Conservation (phyloP, 2,888 invertebrate species). For the Fragum whitleyi region DNA sequence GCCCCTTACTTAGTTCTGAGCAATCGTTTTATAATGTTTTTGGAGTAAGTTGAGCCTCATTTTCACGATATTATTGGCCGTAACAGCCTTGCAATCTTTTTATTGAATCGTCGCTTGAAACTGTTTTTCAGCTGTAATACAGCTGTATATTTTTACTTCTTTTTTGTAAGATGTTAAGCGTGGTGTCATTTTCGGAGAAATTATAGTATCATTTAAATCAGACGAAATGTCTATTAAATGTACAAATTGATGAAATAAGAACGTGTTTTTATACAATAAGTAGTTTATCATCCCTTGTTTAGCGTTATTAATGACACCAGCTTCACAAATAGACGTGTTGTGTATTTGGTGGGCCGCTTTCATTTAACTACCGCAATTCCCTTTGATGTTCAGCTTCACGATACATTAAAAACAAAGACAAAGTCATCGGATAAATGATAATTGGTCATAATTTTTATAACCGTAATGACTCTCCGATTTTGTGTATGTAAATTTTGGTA, state of each 20-base stretch:
- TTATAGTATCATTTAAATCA: constrained; percentile 14
- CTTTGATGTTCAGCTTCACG: constrained; percentile 2
- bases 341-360: constrained; percentile 10
- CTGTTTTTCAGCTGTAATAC: too few relatives aligned
- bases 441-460: constrained; percentile 17
- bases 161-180: too few relatives aligned
- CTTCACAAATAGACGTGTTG: constrained; percentile 10
- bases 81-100: too few relatives aligned
- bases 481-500: not conserved
- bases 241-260: constrained; percentile 22
- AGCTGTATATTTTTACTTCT: too few relatives aligned
- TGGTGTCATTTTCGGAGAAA: constrained; percentile 22
- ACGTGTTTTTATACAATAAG: constrained; percentile 14
- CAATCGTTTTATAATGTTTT: too few relatives aligned
- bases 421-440: constrained; percentile 27
- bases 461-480: not conserved
- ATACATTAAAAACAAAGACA: constrained; percentile 25
- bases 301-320: constrained; percentile 22
- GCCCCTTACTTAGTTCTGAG: too few relatives aligned
- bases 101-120: too few relatives aligned
- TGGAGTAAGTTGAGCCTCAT: too few relatives aligned
- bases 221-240: constrained; percentile 31
- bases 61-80: too few relatives aligned
- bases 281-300: constrained; percentile 21
- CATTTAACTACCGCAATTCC: constrained; percentile 8